Evolutionary conservation across 1,140 invertebrate genomes (phyloP).

Genomic region (Danaus plexippus): DNA sequence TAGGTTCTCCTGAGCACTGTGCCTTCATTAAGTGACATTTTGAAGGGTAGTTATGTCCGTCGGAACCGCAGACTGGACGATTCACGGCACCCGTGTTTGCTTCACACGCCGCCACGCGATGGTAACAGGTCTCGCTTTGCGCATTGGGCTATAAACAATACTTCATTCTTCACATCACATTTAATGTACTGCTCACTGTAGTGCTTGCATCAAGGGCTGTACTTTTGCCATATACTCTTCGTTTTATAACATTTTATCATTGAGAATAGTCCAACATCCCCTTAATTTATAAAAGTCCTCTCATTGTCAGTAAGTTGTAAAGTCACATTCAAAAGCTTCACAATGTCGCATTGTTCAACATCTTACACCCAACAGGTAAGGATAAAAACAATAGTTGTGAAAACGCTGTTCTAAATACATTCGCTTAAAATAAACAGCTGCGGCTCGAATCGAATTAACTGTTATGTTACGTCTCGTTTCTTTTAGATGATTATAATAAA

Average conservation of each 20-base stretch:
- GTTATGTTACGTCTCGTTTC: too few species aligned
- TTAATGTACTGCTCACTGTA: too few species aligned
- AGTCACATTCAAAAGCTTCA: constrained; percentile 1
- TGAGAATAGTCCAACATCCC: too few species aligned
- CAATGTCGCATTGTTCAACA: constrained; percentile 11
- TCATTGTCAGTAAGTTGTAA: too few species aligned
- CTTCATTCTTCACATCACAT: background rate
- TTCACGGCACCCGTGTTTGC: constrained; percentile 32
- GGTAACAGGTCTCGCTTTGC: constrained; percentile 36
- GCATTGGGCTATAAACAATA: constrained; percentile 24
- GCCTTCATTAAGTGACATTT: constrained; percentile 82
- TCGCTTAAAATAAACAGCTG: too few species aligned
- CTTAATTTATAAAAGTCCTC: too few species aligned
- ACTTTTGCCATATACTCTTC: too few species aligned
- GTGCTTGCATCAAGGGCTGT: too few species aligned
- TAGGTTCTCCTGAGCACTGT: constrained; percentile 79
- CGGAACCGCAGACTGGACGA: constrained; percentile 83
- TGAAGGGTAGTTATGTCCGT: constrained; percentile 84
- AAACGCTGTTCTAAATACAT: constrained; percentile 11
- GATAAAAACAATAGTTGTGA: constrained; percentile 13
- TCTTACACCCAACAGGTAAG: constrained; percentile 15
- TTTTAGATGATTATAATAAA: too few species aligned
- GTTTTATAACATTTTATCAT: too few species aligned
- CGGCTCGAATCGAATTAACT: too few species aligned
- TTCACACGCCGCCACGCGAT: constrained; percentile 48